Evolutionary conservation across 2,113 vertebrate genomes (phyloP).

Genomic region (Ciconia stormi): DNA sequence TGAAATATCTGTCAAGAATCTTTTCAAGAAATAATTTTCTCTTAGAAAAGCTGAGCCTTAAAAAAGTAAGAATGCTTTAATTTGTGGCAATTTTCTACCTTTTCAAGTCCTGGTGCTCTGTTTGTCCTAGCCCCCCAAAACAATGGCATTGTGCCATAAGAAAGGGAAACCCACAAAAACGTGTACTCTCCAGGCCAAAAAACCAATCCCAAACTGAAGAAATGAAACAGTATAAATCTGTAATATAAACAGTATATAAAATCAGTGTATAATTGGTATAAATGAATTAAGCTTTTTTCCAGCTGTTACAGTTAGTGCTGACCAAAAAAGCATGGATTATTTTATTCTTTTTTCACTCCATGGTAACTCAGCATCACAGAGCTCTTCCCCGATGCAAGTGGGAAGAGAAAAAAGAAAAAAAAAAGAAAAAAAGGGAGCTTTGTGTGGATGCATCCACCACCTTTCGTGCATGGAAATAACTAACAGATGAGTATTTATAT

Average conservation of each 20-base stretch:
- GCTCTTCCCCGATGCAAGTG: not conserved
- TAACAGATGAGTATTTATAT: constrained; percentile 17
- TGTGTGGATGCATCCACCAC: not conserved
- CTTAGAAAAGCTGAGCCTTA: not conserved
- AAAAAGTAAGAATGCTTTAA: not conserved
- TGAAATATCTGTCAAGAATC: not conserved
- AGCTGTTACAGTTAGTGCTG: not conserved
- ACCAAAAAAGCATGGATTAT: not conserved
- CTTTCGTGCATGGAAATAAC: not conserved
- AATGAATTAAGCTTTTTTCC: not conserved
- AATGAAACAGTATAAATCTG: not conserved
- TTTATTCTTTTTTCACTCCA: not conserved
- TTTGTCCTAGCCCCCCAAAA: not conserved
- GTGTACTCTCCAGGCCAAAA: not conserved
- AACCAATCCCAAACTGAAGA: not conserved
- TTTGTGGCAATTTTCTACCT: not conserved
- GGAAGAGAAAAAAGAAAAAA: too few species aligned
- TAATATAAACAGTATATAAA: not conserved
- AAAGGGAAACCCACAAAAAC: not conserved
- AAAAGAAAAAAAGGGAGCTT: not conserved
- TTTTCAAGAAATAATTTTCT: not conserved
- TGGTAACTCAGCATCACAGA: not conserved
- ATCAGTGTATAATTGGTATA: not conserved
- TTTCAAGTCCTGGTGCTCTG: not conserved
- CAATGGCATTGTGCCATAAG: not conserved